phyloP scores from a whole-genome alignment of 2,113 vertebrate species.

The Microtus pennsylvanicus region DNA sequence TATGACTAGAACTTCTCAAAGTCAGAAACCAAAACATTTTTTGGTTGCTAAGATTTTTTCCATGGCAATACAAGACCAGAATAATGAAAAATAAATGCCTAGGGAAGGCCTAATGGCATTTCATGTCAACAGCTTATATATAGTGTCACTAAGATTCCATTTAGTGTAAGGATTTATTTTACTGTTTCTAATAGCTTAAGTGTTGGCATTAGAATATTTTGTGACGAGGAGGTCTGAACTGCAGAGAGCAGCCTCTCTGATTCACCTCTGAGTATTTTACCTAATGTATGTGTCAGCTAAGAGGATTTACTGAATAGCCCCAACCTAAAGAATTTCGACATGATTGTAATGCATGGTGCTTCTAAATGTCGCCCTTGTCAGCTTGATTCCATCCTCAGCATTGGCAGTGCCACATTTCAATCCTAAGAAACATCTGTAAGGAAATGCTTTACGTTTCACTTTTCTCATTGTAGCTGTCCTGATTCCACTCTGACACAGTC shows the following conservation, averaged over 20 bases:
- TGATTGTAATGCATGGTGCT: background rate
- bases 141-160: constrained; percentile 34
- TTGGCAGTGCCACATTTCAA: constrained; percentile 38
- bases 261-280: constrained; percentile 48
- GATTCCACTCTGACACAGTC: constrained; percentile 1
- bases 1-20: constrained; percentile 38
- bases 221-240: constrained; percentile 35
- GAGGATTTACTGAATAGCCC: constrained; percentile 55
- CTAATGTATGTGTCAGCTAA: constrained; percentile 26
- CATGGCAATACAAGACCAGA: background rate
- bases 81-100: constrained; percentile 63
- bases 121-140: constrained; percentile 55
- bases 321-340: constrained; percentile 8
- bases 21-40: constrained; percentile 8
- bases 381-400: constrained; percentile 42
- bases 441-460: background rate
- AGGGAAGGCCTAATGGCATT: constrained; percentile 41
- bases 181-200: constrained; percentile 66
- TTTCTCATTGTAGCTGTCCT: background rate
- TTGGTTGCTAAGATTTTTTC: constrained; percentile 60
- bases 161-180: constrained; percentile 71
- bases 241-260: background rate
- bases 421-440: constrained; percentile 11
- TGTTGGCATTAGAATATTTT: constrained; percentile 67
- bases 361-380: constrained; percentile 37